These are phyloP conservation scores for Himantopus leucocephalus DNA, from an alignment of 2,113 vertebrate genomes.

Conservation along the genomic window DNA sequence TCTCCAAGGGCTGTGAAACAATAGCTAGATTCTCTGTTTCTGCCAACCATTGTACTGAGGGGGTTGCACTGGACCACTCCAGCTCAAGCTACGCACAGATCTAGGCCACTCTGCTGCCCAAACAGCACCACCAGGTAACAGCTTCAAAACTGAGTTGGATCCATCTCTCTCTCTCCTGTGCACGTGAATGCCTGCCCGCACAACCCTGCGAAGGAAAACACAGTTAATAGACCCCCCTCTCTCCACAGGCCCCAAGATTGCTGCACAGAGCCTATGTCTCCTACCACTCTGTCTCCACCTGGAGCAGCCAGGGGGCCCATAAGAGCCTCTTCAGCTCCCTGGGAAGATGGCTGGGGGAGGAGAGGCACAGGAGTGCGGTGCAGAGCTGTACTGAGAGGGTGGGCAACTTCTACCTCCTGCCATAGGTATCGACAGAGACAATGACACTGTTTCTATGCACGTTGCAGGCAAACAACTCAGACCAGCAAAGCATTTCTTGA, in stretches of 20 bases:
- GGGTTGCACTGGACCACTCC: not conserved
- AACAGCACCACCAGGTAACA: not conserved
- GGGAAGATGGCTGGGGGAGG: not conserved
- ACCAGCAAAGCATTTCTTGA: not conserved
- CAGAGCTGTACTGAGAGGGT: not conserved
- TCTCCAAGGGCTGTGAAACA: not conserved
- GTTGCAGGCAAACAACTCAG: not conserved
- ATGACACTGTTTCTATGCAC: not conserved
- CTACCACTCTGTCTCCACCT: not conserved
- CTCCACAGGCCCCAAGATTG: not conserved
- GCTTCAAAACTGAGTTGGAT: not conserved
- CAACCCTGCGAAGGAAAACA: not conserved
- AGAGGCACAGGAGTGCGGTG: fast-evolving
- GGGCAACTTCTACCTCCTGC: not conserved
- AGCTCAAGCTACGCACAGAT: not conserved
- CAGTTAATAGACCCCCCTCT: not conserved
- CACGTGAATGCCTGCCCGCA: fast-evolving
- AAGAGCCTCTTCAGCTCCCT: not conserved
- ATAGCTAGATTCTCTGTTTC: not conserved
- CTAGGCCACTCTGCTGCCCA: not conserved
- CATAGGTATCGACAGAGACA: fast-evolving
- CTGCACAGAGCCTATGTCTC: not conserved
- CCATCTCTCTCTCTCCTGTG: too few species aligned
- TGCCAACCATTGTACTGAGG: not conserved
- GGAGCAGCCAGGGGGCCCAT: not conserved